Evolutionary conservation across 2,888 invertebrate genomes (phyloP), one percentile per base, ranked within the genome.

Genomic region (Drosophila incognita): DNA sequence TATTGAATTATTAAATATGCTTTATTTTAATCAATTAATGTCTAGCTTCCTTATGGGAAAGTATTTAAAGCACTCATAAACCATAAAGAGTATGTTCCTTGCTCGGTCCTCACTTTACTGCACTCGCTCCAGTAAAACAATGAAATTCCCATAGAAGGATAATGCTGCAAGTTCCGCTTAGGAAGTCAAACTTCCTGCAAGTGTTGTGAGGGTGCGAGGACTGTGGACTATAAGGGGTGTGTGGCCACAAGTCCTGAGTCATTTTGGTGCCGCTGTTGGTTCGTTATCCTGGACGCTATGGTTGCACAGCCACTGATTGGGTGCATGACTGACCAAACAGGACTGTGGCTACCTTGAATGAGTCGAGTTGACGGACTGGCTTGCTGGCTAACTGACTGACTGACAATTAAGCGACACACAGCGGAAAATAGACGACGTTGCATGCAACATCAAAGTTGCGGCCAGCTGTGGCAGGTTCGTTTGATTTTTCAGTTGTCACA

Each of bases 391-490:
- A 58, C 76, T 78, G 83, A 64, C 78, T 79, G 80, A 70, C 82
- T 74, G 76, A 76, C 91, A 91, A 86, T 87, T 83, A 87, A 79
- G 82, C 86, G 91, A 88, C 82, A 90, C 81, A 85, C 81, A 83
- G 91, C 90, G 90, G 91, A 91, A 91, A 91, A 91, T 87, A 84
- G 89, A 81, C 81, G 84, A 86, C 89, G 89, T 79, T 68, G 81
- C 89, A 89, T 87, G 90, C 88, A 84, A 89, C 85, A 81, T 87
- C 89, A 87, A 87, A 87, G 87, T 79, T 73, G 70, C 56, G 42
- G 48, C 58, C 74, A 77, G 71, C 81, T 71, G 77, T 77, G 76
- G 87, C 82, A 77, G 74, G 65, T 76, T 77, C 82, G 79, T 82
- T 82, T 82, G 82, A 82, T 82, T 82, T 74, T 61, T 76, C 82